Conservation (phyloP, 1,140 invertebrate species). For the Ctenoplectra terminalis region DNA sequence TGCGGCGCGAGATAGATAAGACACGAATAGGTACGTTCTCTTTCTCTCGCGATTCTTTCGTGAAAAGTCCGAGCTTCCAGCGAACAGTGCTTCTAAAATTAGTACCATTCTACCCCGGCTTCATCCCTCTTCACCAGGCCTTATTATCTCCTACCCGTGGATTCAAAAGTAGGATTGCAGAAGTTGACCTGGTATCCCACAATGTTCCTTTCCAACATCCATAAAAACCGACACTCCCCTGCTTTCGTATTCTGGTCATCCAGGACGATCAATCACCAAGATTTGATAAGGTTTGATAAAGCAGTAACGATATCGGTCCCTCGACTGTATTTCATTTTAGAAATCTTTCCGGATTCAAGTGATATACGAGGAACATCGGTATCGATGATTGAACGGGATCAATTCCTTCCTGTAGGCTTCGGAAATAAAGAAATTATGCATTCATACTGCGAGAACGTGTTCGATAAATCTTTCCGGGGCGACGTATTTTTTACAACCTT, state of each 20-base stretch:
- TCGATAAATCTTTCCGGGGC: not conserved
- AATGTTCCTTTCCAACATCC: no score
- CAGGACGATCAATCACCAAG: conserved; percentile 4
- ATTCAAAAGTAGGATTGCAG: conserved; percentile 36
- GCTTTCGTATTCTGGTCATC: conserved; percentile 3
- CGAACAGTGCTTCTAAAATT: conserved; percentile 54
- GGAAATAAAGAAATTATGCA: conserved; percentile 31
- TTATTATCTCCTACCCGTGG: conserved; percentile 36
- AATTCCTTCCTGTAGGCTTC: not conserved
- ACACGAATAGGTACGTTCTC: not conserved
- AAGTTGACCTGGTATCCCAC: conserved; percentile 35
- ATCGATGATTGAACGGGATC: not conserved
- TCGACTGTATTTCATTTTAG: no score
- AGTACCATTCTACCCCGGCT: conserved; percentile 36
- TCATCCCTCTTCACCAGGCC: conserved; percentile 34
- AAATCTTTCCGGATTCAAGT: no score
- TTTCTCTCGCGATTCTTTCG: no score
- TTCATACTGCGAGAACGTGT: conserved; percentile 3
- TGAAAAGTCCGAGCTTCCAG: conserved; percentile 19
- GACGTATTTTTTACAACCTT: not conserved
- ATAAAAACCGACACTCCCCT: not conserved
- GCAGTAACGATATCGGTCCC: not conserved
- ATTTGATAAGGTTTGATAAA: not conserved
- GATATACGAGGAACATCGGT: not conserved
- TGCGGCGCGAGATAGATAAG: conserved; percentile 6